Evolutionary conservation across 2,888 invertebrate species (phyloP).

Genomic region (Esperia sulphurella): DNA sequence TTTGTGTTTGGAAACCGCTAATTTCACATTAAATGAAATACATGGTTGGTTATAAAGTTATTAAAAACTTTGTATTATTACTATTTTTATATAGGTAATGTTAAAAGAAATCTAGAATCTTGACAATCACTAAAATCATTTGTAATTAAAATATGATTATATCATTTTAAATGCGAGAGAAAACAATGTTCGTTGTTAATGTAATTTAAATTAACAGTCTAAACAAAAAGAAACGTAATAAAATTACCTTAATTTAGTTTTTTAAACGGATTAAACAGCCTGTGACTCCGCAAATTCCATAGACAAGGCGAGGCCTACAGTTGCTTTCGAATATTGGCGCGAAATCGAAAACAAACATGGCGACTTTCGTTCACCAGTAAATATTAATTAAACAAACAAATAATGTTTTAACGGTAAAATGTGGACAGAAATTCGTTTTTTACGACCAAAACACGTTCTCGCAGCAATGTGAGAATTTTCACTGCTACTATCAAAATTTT

Average conservation of each 20-base stretch:
- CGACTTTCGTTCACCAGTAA: slow-evolving; percentile 23
- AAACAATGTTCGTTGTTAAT: too few relatives aligned
- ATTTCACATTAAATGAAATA: background rate
- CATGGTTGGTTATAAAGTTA: too few relatives aligned
- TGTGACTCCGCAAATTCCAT: slow-evolving; percentile 1
- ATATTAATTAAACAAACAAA: slow-evolving; percentile 27
- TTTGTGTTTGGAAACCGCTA: background rate
- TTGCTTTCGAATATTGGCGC: slow-evolving; percentile 28
- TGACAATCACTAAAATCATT: too few relatives aligned
- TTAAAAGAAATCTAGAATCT: too few relatives aligned
- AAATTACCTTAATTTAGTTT: background rate
- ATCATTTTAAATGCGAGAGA: too few relatives aligned
- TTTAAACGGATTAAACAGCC: background rate
- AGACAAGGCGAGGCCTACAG: slow-evolving; percentile 1
- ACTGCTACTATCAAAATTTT: slow-evolving; percentile 16
- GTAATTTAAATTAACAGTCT: too few relatives aligned
- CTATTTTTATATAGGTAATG: too few relatives aligned
- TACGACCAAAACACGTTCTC: slow-evolving; percentile 16
- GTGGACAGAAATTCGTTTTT: slow-evolving; percentile 20
- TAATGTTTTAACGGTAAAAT: slow-evolving; percentile 21
- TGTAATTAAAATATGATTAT: too few relatives aligned
- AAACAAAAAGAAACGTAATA: too few relatives aligned
- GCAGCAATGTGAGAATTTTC: slow-evolving; percentile 19
- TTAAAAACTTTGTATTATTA: too few relatives aligned
- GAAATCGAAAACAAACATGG: slow-evolving; percentile 31